Evolutionary conservation across 1,140 invertebrate genomes (phyloP).

Genomic region (Cataglyphis hispanica): DNA sequence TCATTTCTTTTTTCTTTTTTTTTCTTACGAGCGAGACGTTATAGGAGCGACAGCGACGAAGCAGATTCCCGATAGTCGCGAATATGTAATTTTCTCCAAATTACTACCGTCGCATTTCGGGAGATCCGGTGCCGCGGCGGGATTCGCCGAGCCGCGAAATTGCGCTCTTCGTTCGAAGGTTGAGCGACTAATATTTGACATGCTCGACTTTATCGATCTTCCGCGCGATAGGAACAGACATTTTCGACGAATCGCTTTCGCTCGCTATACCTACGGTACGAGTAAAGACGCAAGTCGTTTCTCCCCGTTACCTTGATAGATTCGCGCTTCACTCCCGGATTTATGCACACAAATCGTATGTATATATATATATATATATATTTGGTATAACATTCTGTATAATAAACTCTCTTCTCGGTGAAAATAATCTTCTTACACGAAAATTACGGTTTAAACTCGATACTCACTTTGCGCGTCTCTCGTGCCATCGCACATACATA

Average conservation of each 20-base stretch:
- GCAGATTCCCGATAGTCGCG: neutral
- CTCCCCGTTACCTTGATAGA: conserved; percentile 16
- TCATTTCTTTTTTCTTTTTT: neutral
- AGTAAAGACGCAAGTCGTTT: neutral
- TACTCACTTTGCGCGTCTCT: neutral
- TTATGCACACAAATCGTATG: neutral
- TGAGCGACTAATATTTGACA: conserved; percentile 50
- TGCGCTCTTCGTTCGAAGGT: conserved; percentile 29
- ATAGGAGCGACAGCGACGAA: neutral
- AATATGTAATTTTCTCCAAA: conserved; percentile 20
- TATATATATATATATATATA: too few species aligned
- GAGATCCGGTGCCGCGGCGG: neutral
- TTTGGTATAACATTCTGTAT: neutral
- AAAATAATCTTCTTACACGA: conserved; percentile 44
- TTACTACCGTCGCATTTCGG: neutral
- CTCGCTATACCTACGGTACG: too few species aligned
- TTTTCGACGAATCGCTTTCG: neutral
- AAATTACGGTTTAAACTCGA: conserved; percentile 36
- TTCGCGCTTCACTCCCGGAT: neutral
- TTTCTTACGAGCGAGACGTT: neutral
- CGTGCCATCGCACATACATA: neutral
- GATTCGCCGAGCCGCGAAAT: conserved; percentile 24
- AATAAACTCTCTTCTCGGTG: conserved; percentile 16
- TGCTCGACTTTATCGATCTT: conserved; percentile 33
- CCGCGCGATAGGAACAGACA: neutral